A percentile compares a stretch with the other conserved stretches of the same genome.
These are phyloP conservation scores for Tachyglossus aculeatus DNA, from an alignment of 2,797 vertebrate species.

Conservation along the genomic window DNA sequence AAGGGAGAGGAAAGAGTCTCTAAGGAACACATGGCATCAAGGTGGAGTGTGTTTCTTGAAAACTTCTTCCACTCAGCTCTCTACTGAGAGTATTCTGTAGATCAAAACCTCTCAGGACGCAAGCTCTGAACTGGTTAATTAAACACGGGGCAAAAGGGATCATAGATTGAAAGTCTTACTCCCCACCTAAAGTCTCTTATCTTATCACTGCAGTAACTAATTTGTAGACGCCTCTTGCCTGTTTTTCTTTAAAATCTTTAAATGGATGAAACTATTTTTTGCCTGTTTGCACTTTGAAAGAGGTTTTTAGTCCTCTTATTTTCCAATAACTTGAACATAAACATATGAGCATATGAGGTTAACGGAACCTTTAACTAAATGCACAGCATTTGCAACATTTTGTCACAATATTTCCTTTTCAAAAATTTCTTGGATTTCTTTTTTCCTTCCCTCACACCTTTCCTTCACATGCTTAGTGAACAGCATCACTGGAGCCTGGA, in stretches of 20 bases:
- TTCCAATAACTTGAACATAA: conserved; percentile 47
- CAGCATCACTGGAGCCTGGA: no score
- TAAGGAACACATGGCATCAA: not conserved
- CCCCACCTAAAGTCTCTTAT: no score
- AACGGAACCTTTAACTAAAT: conserved; percentile 46
- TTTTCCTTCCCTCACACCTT: no score
- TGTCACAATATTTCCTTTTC: conserved; percentile 60
- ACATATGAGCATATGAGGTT: conserved; percentile 58
- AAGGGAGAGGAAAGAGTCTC: not conserved
- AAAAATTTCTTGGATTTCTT: conserved; percentile 22
- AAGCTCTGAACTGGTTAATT: no score
- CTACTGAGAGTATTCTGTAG: no score
- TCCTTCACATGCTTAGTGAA: no score
- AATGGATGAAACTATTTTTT: conserved; percentile 41
- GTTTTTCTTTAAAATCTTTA: conserved; percentile 41
- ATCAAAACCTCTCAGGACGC: no score
- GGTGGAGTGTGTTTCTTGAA: not conserved
- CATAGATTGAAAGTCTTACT: no score
- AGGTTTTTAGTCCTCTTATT: conserved; percentile 55
- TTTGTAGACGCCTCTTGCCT: conserved; percentile 17
- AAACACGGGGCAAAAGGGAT: no score
- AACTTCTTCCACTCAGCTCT: not conserved
- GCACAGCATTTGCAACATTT: conserved; percentile 39
- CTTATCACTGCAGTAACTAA: no score
- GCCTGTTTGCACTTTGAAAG: conserved; percentile 37